These are phyloP conservation scores for Marasmarcha lunaedactyla DNA, from an alignment of 2,888 invertebrate species.

Conservation along the genomic window DNA sequence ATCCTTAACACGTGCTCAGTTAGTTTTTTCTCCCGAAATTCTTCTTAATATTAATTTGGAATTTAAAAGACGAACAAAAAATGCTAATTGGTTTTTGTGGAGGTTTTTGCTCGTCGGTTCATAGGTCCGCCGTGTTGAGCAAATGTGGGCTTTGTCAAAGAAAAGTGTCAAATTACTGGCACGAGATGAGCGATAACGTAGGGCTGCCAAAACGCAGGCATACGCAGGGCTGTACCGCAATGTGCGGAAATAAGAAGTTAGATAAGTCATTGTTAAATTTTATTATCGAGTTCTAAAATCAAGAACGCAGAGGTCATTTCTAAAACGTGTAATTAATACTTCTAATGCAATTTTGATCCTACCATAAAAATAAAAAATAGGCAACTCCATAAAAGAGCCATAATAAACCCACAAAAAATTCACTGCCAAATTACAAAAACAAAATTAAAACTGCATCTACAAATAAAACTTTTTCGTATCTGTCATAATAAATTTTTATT, in stretches of 20 bases:
- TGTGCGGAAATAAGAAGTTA: too few species aligned
- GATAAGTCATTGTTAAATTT: too few species aligned
- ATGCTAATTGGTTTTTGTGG: constrained; percentile 63
- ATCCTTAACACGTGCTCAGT: constrained; percentile 60
- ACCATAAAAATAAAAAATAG: too few species aligned
- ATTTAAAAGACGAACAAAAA: constrained; percentile 45
- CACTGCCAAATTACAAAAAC: neutral
- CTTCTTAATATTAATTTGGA: constrained; percentile 60
- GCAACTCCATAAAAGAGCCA: too few species aligned
- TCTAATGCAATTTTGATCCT: too few species aligned
- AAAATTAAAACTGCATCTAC: neutral
- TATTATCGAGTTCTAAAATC: too few species aligned
- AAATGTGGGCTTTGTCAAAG: constrained; percentile 67
- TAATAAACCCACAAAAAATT: too few species aligned
- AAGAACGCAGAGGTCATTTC: too few species aligned
- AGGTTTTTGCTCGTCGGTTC: constrained; percentile 44
- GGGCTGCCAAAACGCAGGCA: constrained; percentile 40
- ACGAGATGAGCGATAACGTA: constrained; percentile 57
- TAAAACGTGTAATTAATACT: too few species aligned
- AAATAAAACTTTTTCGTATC: too few species aligned
- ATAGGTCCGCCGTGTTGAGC: constrained; percentile 37
- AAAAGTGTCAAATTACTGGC: constrained; percentile 69
- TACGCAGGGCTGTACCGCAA: too few species aligned
- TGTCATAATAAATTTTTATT: constrained; percentile 7
- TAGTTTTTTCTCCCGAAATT: constrained; percentile 39